These are phyloP conservation scores for Acipenser ruthenus DNA, from an alignment of 2,797 vertebrate genomes.

Conservation along the genomic window DNA sequence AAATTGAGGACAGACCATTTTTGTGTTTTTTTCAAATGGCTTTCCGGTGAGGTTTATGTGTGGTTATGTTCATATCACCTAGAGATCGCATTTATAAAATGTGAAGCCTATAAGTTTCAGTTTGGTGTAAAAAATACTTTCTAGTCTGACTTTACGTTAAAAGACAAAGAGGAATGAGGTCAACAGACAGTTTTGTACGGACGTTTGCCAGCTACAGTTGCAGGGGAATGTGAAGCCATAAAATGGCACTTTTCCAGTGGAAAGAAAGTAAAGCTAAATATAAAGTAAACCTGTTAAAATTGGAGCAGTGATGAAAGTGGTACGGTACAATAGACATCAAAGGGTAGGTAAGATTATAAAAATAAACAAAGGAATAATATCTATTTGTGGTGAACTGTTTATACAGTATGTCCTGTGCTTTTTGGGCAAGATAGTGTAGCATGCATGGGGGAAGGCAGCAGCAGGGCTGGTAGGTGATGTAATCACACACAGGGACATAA, in stretches of 20 bases:
- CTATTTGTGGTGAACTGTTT: conserved; percentile 6
- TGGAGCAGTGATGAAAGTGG: background rate
- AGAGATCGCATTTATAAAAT: conserved; percentile 7
- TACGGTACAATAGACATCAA: background rate
- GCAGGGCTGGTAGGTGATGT: too few relatives aligned
- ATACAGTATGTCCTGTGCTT: conserved; percentile 5
- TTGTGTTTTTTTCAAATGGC: background rate
- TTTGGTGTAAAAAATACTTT: conserved; percentile 33
- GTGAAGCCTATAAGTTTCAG: conserved; percentile 21
- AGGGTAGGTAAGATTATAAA: too few relatives aligned
- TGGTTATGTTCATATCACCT: background rate
- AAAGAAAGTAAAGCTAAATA: conserved; percentile 10
- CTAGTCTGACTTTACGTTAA: conserved; percentile 19
- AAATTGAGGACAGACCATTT: background rate
- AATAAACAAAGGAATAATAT: conserved; percentile 5
- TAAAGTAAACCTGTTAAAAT: conserved; percentile 1
- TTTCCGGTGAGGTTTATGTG: background rate
- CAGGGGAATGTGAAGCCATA: conserved; percentile 22
- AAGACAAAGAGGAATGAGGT: conserved; percentile 8
- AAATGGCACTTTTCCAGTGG: conserved; percentile 9
- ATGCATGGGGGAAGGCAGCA: too few relatives aligned
- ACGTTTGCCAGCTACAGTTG: conserved; percentile 16
- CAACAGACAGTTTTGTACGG: conserved; percentile 4
- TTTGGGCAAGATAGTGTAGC: conserved; percentile 3
- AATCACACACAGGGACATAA: too few relatives aligned